Percentiles rank a stretch among this genome's conserved stretches.
Evolutionary conservation across 1,140 invertebrate genomes (phyloP).

Genomic region (Physella acuta): DNA sequence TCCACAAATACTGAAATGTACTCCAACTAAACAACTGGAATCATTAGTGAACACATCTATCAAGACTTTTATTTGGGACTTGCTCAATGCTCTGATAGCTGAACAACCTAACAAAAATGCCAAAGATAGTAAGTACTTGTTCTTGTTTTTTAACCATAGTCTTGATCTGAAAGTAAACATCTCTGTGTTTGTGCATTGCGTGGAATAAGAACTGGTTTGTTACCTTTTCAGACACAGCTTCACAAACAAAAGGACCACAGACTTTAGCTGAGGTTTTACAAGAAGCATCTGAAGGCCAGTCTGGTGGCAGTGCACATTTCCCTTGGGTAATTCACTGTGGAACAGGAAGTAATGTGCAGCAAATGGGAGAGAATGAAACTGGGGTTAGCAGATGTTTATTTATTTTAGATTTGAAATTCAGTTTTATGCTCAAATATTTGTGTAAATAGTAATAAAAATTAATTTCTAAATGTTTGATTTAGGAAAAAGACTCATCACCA

Average conservation of each 20-base stretch:
- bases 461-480: neutral
- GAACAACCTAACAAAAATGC: slow-evolving; percentile 46
- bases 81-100: slow-evolving; percentile 71
- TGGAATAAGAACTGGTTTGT: no score
- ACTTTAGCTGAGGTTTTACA: slow-evolving; percentile 46
- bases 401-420: no score
- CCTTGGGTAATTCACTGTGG: slow-evolving; percentile 13
- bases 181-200: no score
- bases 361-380: neutral
- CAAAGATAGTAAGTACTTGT: slow-evolving; percentile 39
- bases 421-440: neutral
- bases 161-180: no score
- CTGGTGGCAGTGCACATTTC: slow-evolving; percentile 7
- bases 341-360: neutral
- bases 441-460: no score
- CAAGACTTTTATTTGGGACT: slow-evolving; percentile 69
- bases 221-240: no score
- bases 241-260: slow-evolving; percentile 34
- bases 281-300: slow-evolving; percentile 39
- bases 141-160: no score
- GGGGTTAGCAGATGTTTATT: no score
- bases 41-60: slow-evolving; percentile 42
- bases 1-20: slow-evolving; percentile 59
- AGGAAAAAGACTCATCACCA: neutral
- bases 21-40: slow-evolving; percentile 48